Percentiles rank a stretch among this genome's conserved stretches.
Evolutionary conservation across 2,797 vertebrate species (phyloP).

Genomic region (Eptatretus atami): DNA sequence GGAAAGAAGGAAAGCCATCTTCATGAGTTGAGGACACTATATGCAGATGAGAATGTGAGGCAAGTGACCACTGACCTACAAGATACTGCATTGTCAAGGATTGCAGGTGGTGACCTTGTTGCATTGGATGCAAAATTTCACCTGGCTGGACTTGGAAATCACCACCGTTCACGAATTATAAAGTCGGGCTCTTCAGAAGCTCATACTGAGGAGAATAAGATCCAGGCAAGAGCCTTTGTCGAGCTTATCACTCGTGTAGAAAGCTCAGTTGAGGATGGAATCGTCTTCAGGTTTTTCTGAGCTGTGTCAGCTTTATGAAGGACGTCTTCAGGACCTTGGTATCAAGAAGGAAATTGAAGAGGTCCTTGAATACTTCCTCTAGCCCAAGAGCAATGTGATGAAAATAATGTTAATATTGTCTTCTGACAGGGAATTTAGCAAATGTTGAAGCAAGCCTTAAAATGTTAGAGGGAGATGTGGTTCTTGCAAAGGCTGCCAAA

Average conservation of each 20-base stretch:
- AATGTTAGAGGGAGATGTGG: neutral
- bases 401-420: neutral
- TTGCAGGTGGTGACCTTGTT: neutral
- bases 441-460: neutral
- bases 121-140: neutral
- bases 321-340: neutral
- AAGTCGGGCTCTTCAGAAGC: neutral
- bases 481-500: neutral
- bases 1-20: neutral
- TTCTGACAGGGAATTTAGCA: neutral
- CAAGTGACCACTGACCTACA: neutral
- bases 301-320: neutral
- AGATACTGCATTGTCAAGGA: slow-evolving; percentile 1
- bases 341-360: slow-evolving; percentile 1
- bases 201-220: slow-evolving; percentile 1
- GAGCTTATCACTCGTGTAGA: neutral
- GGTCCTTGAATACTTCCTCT: neutral
- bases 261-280: slow-evolving; percentile 2
- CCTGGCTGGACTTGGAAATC: slow-evolving; percentile 2
- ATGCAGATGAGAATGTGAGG: neutral
- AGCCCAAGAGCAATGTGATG: neutral
- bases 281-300: neutral
- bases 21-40: slow-evolving; percentile 2
- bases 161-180: neutral
- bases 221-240: neutral